phyloP scores from a whole-genome alignment of 2,797 vertebrate genomes.

The Hydrolagus colliei region DNA sequence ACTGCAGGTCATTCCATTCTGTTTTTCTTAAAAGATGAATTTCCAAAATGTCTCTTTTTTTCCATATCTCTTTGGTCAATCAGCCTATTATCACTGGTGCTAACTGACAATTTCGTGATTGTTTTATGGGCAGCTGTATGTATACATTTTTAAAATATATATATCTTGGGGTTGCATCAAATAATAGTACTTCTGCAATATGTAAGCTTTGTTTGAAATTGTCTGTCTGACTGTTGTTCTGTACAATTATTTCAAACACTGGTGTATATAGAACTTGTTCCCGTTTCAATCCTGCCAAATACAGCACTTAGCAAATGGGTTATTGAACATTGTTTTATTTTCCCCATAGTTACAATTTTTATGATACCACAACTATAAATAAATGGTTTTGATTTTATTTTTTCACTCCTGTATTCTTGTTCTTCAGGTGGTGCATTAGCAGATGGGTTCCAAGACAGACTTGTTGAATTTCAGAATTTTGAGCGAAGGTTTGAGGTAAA shows the following conservation, averaged over 20 bases:
- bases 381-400: neutral
- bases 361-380: neutral
- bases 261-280: neutral
- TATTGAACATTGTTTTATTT: neutral
- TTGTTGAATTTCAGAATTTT: conserved; percentile 69
- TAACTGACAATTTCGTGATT: too few relatives aligned
- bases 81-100: neutral
- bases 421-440: conserved; percentile 61
- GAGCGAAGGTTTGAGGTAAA: conserved; percentile 72
- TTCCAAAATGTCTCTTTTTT: neutral
- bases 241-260: neutral
- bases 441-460: conserved; percentile 66
- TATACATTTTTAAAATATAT: too few relatives aligned
- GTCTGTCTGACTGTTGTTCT: neutral
- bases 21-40: neutral
- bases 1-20: neutral
- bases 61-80: neutral
- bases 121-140: neutral
- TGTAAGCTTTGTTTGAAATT: neutral
- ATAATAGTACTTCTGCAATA: neutral
- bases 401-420: neutral
- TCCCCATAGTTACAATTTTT: neutral
- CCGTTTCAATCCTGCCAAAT: neutral
- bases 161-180: neutral
- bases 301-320: neutral